Percentiles rank a stretch among this genome's conserved stretches.
These are phyloP conservation scores for Sebastolobus alascanus DNA, from an alignment of 2,797 vertebrate genomes.

Conservation along the genomic window DNA sequence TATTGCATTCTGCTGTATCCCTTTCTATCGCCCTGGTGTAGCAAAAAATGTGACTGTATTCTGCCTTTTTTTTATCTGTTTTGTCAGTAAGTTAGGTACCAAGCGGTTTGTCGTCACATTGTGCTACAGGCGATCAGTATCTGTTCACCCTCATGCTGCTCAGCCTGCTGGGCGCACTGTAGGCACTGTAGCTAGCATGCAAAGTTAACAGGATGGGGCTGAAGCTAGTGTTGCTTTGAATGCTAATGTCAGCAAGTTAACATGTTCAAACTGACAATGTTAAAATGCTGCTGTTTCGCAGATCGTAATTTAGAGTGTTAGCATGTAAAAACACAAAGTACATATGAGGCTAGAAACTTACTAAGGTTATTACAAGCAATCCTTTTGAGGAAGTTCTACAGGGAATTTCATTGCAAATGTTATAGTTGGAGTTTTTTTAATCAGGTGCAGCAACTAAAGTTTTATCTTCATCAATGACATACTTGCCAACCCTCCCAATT, in stretches of 20 bases:
- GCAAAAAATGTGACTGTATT: not conserved
- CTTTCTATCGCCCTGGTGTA: not conserved
- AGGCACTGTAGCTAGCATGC: not conserved
- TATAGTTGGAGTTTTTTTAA: not conserved
- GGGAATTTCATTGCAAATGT: not conserved
- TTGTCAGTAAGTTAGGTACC: constrained; percentile 2
- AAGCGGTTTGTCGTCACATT: constrained; percentile 11
- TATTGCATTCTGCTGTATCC: not conserved
- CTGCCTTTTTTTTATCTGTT: constrained; percentile 8
- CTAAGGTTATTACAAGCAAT: not conserved
- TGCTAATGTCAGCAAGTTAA: not conserved
- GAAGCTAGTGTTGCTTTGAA: not conserved
- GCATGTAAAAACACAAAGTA: not conserved
- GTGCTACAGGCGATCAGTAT: constrained; percentile 21
- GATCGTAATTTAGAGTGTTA: not conserved
- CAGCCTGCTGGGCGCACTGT: constrained; percentile 7
- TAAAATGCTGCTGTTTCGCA: no score
- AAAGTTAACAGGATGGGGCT: constrained; percentile 12
- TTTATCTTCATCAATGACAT: not conserved
- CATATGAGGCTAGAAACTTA: not conserved
- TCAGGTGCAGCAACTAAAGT: not conserved
- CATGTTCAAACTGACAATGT: not conserved
- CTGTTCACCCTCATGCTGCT: constrained; percentile 31
- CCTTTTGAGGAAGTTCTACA: not conserved
- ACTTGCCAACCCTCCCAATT: not conserved